Evolutionary conservation across 2,113 vertebrate species (phyloP).

Genomic region (Caranx ignobilis): DNA sequence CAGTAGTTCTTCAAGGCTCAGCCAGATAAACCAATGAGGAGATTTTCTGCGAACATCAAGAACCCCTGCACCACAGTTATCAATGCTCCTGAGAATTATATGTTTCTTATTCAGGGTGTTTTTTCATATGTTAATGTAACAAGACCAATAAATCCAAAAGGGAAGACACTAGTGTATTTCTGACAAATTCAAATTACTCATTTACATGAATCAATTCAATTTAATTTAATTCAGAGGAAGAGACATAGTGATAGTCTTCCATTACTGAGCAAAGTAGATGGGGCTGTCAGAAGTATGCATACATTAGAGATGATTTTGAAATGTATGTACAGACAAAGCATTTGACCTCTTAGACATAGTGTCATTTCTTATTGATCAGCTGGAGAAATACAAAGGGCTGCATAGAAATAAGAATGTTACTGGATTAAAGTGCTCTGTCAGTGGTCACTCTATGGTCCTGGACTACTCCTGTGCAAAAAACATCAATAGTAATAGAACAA

Average conservation of each 20-base stretch:
- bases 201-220: background rate
- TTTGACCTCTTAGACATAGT: constrained; percentile 25
- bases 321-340: constrained; percentile 2
- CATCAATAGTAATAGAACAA: constrained; percentile 35
- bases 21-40: background rate
- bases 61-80: background rate
- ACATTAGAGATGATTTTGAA: constrained; percentile 15
- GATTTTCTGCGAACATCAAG: constrained; percentile 6
- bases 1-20: background rate
- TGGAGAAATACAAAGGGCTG: constrained; percentile 7
- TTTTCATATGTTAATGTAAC: background rate
- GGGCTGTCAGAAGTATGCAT: constrained; percentile 15
- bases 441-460: background rate
- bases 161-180: background rate
- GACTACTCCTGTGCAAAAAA: constrained; percentile 28
- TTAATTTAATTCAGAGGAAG: background rate
- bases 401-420: constrained; percentile 15
- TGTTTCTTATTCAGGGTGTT: background rate
- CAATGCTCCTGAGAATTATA: background rate
- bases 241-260: background rate
- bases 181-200: background rate
- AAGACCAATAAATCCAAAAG: background rate
- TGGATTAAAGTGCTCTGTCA: constrained; percentile 31
- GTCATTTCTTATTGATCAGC: constrained; percentile 32
- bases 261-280: background rate